These are phyloP conservation scores for Ia io DNA, from an alignment of 2,113 vertebrate species.

Conservation along the genomic window DNA sequence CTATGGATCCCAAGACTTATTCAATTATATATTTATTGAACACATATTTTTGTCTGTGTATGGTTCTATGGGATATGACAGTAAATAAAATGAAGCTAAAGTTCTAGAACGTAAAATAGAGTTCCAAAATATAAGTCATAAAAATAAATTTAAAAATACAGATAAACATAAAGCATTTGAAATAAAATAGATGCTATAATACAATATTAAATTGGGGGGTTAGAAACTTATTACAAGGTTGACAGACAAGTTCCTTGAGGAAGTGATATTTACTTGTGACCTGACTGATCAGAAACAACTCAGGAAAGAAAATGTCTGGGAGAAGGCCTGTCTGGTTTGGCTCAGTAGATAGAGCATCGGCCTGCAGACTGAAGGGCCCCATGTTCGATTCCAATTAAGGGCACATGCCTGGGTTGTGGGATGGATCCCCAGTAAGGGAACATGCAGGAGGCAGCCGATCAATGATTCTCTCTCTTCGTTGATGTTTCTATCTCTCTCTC, in stretches of 20 bases:
- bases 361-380: too few species aligned
- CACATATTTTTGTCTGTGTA: not conserved
- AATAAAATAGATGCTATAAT: not conserved
- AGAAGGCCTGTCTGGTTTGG: not conserved
- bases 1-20: not conserved
- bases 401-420: too few species aligned
- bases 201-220: not conserved
- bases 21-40: not conserved
- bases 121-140: not conserved
- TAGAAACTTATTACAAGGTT: not conserved
- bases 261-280: not conserved
- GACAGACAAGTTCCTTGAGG: not conserved
- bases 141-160: not conserved
- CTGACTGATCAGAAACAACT: not conserved
- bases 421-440: too few species aligned
- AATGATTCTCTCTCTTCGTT: too few species aligned
- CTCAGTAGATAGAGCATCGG: too few species aligned
- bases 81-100: not conserved
- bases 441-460: too few species aligned
- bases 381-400: too few species aligned
- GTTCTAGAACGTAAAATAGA: not conserved
- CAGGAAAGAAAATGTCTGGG: not conserved
- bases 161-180: not conserved
- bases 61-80: not conserved
- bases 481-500: too few species aligned